Base-by-base conservation (phyloP, 2,888 invertebrate genomes). In the Drosophila formosana region DNA sequence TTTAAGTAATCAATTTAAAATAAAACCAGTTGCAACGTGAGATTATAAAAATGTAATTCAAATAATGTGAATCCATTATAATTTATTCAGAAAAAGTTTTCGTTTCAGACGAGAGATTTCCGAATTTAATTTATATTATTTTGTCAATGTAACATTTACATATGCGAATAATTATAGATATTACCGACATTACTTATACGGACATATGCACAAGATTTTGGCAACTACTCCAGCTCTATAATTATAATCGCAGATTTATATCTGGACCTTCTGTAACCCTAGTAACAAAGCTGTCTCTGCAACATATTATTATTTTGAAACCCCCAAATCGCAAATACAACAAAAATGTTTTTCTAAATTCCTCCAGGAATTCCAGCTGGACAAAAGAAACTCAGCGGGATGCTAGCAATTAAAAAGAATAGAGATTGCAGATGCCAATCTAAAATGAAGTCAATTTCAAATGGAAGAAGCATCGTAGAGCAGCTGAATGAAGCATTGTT, bases 401-500 rank as follows among this genome's bases (percentile, higher is more conserved):
- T 23, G 30, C 37, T 28, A 25, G 47, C 39, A 64, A 50, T 53
- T 61, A 11, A 64, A 53, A 11, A 5, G n/a, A 11, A n/a, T 0
- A 37, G 11, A 4, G 4, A 37, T 26, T 28, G 34, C 53, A 80
- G 88, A 85, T 88, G 60, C 37, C 74, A 68, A 90, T 89, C 88
- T 83, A 60, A 88, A 88, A 65, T 80, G 75, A 78, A 86, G 85
- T 89, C 71, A 88, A 78, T 50, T 68, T 43, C 25, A 4, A 50
- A 52, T 51, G 7, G 56, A 69, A 49, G 58, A n/a, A 7, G 7
- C 25, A 26, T 6, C 25, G 37, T 58, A 39, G 2, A 25, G 28
- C 7, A 13, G 26, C 18, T 13, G 11, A 41, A 53, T 49, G 47
- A 56, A 32, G n/a, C 62, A 34, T 47, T 46, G 46, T 26, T 45